Conservation (phyloP, 2,113 vertebrate species). For the Riparia riparia region DNA sequence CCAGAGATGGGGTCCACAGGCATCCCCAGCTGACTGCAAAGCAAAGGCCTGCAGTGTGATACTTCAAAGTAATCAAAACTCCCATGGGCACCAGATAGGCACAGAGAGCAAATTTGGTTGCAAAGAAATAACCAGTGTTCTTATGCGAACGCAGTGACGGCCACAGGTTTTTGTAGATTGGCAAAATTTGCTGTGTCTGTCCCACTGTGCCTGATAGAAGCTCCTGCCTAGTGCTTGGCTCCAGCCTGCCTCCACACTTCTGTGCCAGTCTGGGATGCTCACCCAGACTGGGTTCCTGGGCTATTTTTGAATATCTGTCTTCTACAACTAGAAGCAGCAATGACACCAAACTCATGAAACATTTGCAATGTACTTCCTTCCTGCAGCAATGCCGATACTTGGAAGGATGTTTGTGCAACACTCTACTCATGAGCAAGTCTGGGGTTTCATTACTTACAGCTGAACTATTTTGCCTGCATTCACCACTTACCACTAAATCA, state of each 20-base stretch:
- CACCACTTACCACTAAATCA: neutral
- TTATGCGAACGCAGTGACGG: neutral
- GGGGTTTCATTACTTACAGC: neutral
- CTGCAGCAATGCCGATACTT: neutral
- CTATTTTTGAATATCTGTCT: neutral
- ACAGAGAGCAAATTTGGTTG: neutral
- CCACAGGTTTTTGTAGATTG: neutral
- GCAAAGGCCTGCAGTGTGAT: fast-evolving
- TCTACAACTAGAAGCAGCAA: neutral
- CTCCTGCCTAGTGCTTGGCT: fast-evolving
- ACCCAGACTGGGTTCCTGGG: neutral
- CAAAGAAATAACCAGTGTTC: neutral
- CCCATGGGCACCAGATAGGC: neutral
- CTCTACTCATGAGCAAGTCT: neutral
- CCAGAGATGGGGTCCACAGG: neutral
- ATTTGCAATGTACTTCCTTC: fast-evolving
- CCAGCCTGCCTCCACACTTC: neutral
- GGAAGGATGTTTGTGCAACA: neutral
- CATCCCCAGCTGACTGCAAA: neutral
- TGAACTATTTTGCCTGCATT: neutral
- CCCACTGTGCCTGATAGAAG: fast-evolving
- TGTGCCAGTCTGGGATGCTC: neutral
- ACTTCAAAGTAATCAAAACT: neutral
- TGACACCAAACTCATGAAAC: neutral
- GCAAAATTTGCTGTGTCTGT: neutral